phyloP scores from a whole-genome alignment of 2,888 invertebrate species.

The Heliconius ethilla region DNA sequence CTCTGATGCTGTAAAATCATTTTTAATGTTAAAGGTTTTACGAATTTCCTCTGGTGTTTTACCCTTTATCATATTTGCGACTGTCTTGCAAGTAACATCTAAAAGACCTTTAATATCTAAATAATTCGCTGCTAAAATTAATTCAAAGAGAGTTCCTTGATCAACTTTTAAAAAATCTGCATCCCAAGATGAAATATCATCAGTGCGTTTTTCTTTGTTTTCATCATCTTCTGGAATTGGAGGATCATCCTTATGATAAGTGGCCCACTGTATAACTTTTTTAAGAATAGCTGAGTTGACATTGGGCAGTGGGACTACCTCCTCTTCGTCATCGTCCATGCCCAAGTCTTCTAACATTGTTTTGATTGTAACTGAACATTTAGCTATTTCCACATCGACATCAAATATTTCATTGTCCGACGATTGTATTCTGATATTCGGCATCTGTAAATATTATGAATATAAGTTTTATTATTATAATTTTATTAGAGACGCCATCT shows the following conservation, averaged over 20 bases:
- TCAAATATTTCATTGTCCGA: slow-evolving; percentile 97
- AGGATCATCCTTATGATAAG: slow-evolving; percentile 97
- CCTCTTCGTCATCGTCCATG: slow-evolving; percentile 96
- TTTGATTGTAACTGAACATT: slow-evolving; percentile 98
- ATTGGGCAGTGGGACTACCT: slow-evolving; percentile 97
- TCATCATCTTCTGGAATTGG: slow-evolving; percentile 98
- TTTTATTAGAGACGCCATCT: slow-evolving; percentile 34
- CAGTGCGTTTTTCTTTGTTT: slow-evolving; percentile 98
- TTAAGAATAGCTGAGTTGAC: slow-evolving; percentile 98
- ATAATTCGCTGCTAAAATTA: slow-evolving; percentile 98
- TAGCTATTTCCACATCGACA: slow-evolving; percentile 97
- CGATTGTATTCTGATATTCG: slow-evolving; percentile 96
- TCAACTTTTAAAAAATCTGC: slow-evolving; percentile 99
- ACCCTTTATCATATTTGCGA: slow-evolving; percentile 99
- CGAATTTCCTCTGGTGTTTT: slow-evolving; percentile 99
- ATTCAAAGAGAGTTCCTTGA: slow-evolving; percentile 97
- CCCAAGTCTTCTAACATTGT: slow-evolving; percentile 98
- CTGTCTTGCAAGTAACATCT: slow-evolving; percentile 99
- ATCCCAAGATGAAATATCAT: slow-evolving; percentile 99
- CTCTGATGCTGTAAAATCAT: slow-evolving; percentile 97
- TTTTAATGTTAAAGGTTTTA: slow-evolving; percentile 98
- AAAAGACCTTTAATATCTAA: slow-evolving; percentile 96
- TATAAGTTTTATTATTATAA: not conserved
- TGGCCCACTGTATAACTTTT: slow-evolving; percentile 96
- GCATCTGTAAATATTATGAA: slow-evolving; percentile 84